Percentiles rank a stretch among this genome's conserved stretches.
Evolutionary conservation across 2,888 invertebrate species (phyloP).

Genomic region (Slavum lentiscoides): DNA sequence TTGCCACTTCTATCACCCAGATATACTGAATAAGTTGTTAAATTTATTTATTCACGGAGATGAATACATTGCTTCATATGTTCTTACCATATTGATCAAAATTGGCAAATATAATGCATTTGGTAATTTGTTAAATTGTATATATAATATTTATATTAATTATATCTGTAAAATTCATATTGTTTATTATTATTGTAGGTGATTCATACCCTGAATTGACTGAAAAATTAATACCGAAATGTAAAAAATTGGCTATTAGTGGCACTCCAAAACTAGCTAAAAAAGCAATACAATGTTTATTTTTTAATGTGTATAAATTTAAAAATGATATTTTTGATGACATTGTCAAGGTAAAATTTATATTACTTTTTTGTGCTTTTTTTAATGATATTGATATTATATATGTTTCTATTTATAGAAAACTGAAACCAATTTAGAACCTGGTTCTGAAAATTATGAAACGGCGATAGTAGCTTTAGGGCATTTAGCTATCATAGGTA

Average conservation of each 20-base stretch:
- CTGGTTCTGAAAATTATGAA: slow-evolving; percentile 79
- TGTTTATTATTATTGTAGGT: slow-evolving; percentile 15
- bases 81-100: slow-evolving; percentile 82
- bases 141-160: no score
- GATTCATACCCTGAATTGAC: slow-evolving; percentile 70
- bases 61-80: slow-evolving; percentile 76
- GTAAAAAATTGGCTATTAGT: slow-evolving; percentile 83
- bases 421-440: slow-evolving; percentile 73
- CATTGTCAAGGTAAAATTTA: slow-evolving; percentile 69
- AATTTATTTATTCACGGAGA: slow-evolving; percentile 80
- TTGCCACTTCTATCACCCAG: slow-evolving; percentile 85
- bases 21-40: slow-evolving; percentile 77
- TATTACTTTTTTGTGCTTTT: background rate
- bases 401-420: slow-evolving; percentile 59
- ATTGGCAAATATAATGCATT: slow-evolving; percentile 84
- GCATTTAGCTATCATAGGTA: slow-evolving; percentile 90
- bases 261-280: slow-evolving; percentile 96
- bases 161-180: background rate
- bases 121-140: slow-evolving; percentile 63
- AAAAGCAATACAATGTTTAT: slow-evolving; percentile 91
- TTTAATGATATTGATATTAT: background rate
- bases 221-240: slow-evolving; percentile 79
- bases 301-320: slow-evolving; percentile 72
- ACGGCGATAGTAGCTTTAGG: slow-evolving; percentile 93
- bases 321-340: slow-evolving; percentile 76